These are phyloP conservation scores for Tylochromis polylepis DNA, from an alignment of 2,113 vertebrate genomes.

Conservation along the genomic window DNA sequence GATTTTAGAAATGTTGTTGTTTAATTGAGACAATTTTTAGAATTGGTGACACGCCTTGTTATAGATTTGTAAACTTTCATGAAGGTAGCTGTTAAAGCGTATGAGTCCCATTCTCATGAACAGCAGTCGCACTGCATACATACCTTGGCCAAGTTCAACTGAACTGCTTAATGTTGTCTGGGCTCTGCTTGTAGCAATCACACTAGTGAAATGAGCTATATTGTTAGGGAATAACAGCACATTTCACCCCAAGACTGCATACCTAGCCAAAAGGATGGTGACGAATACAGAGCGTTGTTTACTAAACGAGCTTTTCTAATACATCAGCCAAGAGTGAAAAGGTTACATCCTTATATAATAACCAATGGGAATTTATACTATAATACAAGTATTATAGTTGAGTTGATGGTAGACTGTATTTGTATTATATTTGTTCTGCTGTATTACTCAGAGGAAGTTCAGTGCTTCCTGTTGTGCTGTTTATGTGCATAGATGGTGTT, in stretches of 20 bases:
- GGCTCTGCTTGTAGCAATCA: not conserved
- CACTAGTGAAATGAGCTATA: not conserved
- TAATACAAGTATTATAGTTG: not conserved
- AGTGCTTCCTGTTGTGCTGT: not conserved
- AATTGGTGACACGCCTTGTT: not conserved
- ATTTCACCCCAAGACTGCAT: not conserved
- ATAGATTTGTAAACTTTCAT: not conserved
- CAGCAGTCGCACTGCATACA: not conserved
- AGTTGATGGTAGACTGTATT: not conserved
- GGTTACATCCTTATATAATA: not conserved
- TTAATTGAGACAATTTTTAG: not conserved
- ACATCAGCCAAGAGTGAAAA: not conserved
- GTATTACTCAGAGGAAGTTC: not conserved
- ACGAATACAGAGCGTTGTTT: not conserved
- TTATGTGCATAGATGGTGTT: not conserved
- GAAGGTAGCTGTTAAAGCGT: not conserved
- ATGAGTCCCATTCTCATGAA: not conserved
- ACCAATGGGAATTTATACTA: not conserved
- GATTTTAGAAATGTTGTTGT: not conserved
- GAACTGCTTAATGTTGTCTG: not conserved
- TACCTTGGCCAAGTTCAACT: not conserved
- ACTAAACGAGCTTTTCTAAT: not conserved
- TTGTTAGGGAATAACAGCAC: too few relatives aligned
- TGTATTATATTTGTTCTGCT: not conserved
- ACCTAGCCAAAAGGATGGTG: not conserved